phyloP scores from a whole-genome alignment of 2,888 invertebrate genomes.

The Busseola fusca region DNA sequence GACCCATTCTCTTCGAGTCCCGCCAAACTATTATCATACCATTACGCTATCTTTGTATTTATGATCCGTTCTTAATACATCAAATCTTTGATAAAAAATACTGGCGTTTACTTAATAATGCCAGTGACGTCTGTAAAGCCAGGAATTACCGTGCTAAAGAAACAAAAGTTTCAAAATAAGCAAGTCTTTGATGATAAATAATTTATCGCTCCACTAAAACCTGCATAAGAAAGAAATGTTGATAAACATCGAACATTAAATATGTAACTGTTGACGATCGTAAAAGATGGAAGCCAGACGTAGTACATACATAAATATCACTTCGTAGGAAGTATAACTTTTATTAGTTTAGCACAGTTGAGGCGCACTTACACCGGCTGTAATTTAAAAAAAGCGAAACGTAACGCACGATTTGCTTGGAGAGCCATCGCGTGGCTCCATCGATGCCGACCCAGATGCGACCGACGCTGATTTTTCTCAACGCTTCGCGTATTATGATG shows the following conservation, averaged over 20 bases:
- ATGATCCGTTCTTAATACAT: slow-evolving; percentile 69
- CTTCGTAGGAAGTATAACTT: slow-evolving; percentile 82
- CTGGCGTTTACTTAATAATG: slow-evolving; percentile 76
- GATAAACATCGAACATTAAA: slow-evolving; percentile 89
- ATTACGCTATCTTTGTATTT: slow-evolving; percentile 71
- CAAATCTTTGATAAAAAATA: slow-evolving; percentile 72
- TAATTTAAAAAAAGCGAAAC: slow-evolving; percentile 81
- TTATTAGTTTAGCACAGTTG: slow-evolving; percentile 80
- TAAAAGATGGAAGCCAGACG: slow-evolving; percentile 87
- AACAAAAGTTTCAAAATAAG: slow-evolving; percentile 88
- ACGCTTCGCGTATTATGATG: slow-evolving; percentile 82
- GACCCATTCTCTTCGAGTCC: slow-evolving; percentile 71
- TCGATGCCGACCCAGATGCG: slow-evolving; percentile 68
- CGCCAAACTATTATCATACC: slow-evolving; percentile 76
- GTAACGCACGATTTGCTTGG: slow-evolving; percentile 82
- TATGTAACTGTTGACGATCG: slow-evolving; percentile 89
- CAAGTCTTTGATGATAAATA: slow-evolving; percentile 88
- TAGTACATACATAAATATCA: slow-evolving; percentile 83
- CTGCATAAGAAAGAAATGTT: slow-evolving; percentile 89
- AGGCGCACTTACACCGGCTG: slow-evolving; percentile 73
- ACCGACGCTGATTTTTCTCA: slow-evolving; percentile 81
- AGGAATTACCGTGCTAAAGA: slow-evolving; percentile 73
- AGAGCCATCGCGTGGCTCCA: slow-evolving; percentile 74
- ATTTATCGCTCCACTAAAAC: slow-evolving; percentile 87
- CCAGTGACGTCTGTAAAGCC: slow-evolving; percentile 78